These are phyloP conservation scores for Coenonympha glycerion DNA, from an alignment of 2,888 invertebrate species.

Conservation along the genomic window DNA sequence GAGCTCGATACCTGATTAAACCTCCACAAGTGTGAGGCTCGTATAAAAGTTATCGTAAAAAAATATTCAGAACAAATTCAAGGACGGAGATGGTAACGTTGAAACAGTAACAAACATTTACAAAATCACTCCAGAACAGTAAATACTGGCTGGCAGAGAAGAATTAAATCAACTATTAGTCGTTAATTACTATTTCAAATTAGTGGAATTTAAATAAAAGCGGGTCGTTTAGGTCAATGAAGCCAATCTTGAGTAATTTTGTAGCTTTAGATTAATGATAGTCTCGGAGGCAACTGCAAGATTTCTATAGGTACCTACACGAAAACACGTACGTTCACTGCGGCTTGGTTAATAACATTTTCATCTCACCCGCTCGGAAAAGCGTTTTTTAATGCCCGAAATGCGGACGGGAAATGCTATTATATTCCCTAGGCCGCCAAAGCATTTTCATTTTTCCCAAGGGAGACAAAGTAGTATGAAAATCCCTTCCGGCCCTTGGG, in stretches of 20 bases:
- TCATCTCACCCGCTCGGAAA: too few species aligned
- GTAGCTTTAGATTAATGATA: slow-evolving; percentile 12
- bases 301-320: slow-evolving; percentile 9
- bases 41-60: too few species aligned
- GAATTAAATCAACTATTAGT: not conserved
- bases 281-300: slow-evolving; percentile 7
- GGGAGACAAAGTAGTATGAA: too few species aligned
- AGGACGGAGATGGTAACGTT: too few species aligned
- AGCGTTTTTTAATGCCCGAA: too few species aligned
- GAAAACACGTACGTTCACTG: not conserved
- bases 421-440: too few species aligned
- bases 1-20: too few species aligned
- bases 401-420: too few species aligned
- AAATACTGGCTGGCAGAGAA: not conserved
- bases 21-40: too few species aligned
- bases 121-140: not conserved
- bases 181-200: slow-evolving; percentile 4
- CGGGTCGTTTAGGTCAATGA: slow-evolving; percentile 11
- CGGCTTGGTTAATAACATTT: not conserved
- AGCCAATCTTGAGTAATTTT: slow-evolving; percentile 11
- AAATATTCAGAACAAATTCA: too few species aligned
- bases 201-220: slow-evolving; percentile 11
- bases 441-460: too few species aligned
- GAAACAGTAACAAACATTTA: not conserved
- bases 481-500: too few species aligned